Conservation (phyloP, 2,113 vertebrate species). For the Chrysochloris asiatica region DNA sequence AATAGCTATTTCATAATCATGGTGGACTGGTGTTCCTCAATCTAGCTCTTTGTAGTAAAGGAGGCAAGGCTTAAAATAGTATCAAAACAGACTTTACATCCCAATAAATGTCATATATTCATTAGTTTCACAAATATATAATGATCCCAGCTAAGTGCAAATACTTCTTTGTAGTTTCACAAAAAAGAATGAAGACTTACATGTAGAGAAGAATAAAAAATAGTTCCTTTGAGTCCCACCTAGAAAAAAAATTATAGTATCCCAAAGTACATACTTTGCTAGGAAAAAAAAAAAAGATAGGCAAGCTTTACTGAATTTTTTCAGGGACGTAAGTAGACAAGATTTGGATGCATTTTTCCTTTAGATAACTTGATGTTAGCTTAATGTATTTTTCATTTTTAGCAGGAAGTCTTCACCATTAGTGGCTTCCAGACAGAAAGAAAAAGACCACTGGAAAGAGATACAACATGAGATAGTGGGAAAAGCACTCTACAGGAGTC, state of each 20-base stretch:
- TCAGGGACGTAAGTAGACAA: neutral
- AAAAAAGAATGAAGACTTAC: neutral
- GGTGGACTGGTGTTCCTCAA: neutral
- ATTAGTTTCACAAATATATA: conserved; percentile 14
- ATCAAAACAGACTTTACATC: neutral
- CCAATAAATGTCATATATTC: conserved; percentile 33
- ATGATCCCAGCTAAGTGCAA: neutral
- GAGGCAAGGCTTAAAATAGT: neutral
- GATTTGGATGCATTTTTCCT: neutral
- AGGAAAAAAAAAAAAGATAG: neutral
- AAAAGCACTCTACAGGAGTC: neutral
- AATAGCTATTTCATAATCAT: neutral
- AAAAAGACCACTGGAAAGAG: neutral
- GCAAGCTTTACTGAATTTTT: neutral
- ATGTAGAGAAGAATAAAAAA: neutral
- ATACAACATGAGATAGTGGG: too few species aligned
- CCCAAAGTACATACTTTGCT: neutral
- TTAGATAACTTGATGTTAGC: neutral
- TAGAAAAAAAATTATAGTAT: neutral
- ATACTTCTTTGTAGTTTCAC: neutral
- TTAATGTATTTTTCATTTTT: conserved; percentile 11
- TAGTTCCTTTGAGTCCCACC: neutral
- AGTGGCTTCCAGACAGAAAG: neutral
- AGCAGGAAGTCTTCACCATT: neutral
- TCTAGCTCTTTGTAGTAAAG: neutral